Evolutionary conservation across 2,888 invertebrate genomes (phyloP), one percentile per base, ranked within the genome.

Genomic region (Drosophila suboccidentalis): DNA sequence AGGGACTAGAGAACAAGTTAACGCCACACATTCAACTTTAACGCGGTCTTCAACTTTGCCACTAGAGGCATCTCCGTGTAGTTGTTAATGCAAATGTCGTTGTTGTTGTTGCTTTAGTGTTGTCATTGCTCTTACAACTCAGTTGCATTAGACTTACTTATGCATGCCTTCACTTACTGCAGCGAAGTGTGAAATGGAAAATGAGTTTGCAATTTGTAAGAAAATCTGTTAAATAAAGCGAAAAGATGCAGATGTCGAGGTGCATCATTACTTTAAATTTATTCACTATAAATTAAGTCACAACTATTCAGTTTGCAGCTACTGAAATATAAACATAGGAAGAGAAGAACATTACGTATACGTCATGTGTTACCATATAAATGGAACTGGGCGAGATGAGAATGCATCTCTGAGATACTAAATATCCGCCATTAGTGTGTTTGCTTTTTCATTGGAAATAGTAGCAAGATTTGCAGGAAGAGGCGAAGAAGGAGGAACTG

Each of bases 161-260:
- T 43, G 22, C 41, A 51, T 17, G 34, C 34, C 34, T 17, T 38
- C 22, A 47, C 61, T 75, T 64, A 67, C 65, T 15, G 59, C 70
- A 70, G 34, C 66, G 53, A 55, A 68, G 73, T 75, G 87, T 87
- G 79, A 82, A 87, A 73, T 79, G 65, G 82, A 82, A 82, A 82
- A 84, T 74, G 70, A 69, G 75, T 70, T 71, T 50, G 76, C 70
- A 75, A 68, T 67, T 75, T 58, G 66, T 57, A 70, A n/a, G 59
- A 50, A 76, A 72, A 71, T 78, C 47, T 63, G 51, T 65, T 61
- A 75, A 79, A 34, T 39, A 46, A 38, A 10, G 15, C 32, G 13
- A 11, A 17, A 1, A 10, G 38, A 41, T 11, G 15, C 32, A 15
- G 47, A 26, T 22, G 49, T 10, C 26, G 36, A 36, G 41, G 13